These are phyloP conservation scores for Notechis scutatus DNA, from an alignment of 2,113 vertebrate genomes.

Conservation along the genomic window DNA sequence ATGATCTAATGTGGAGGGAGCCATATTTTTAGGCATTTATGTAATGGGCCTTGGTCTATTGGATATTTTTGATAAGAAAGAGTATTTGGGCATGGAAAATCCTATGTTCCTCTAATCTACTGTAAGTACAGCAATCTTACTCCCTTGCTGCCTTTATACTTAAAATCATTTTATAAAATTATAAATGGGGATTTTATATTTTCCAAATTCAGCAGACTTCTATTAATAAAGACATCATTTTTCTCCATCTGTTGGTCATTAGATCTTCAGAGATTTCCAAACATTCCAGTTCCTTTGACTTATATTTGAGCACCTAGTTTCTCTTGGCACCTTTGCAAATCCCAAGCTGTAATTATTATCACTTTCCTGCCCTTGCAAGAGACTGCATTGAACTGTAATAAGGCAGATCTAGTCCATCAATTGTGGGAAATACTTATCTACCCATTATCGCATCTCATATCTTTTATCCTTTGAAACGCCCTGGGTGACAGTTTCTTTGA, in stretches of 20 bases:
- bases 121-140: not conserved
- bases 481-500: constrained; percentile 42
- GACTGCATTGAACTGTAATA: not conserved
- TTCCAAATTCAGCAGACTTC: accelerated
- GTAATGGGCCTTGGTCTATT: not conserved
- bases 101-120: not conserved
- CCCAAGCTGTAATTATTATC: constrained; percentile 22
- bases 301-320: not conserved
- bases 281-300: not conserved
- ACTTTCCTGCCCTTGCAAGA: constrained; percentile 36
- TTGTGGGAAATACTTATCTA: constrained; percentile 23
- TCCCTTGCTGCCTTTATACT: not conserved
- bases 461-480: constrained; percentile 31
- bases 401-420: constrained; percentile 33
- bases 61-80: not conserved
- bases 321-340: constrained; percentile 20
- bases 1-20: not conserved
- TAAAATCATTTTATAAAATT: not conserved
- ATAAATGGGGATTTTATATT: not conserved
- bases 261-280: constrained; percentile 39
- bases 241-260: not conserved
- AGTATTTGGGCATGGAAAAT: not conserved
- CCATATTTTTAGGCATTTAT: not conserved
- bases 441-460: constrained; percentile 48
- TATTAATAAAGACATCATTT: not conserved